phyloP scores from a whole-genome alignment of 2,888 invertebrate species.

The Cheiracanthium punctorium region DNA sequence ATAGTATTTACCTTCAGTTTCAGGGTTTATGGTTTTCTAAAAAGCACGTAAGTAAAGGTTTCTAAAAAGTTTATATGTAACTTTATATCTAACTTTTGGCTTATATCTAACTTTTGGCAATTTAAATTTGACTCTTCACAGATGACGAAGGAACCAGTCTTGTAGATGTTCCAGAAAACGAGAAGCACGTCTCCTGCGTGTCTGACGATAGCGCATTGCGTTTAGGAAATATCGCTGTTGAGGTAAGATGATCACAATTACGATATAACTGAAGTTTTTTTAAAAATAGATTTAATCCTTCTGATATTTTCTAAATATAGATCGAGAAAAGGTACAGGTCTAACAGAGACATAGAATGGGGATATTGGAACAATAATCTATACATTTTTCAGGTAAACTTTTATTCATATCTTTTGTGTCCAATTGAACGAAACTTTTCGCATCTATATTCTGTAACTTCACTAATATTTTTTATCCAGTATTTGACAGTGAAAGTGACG shows the following conservation, averaged over 20 bases:
- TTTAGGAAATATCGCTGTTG: conserved; percentile 80
- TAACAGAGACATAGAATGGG: conserved; percentile 89
- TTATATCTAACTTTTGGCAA: too few relatives aligned
- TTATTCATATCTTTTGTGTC: neutral
- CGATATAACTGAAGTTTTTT: too few relatives aligned
- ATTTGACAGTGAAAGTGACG: too few relatives aligned
- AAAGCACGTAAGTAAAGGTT: too few relatives aligned
- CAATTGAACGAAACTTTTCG: too few relatives aligned
- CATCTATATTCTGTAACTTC: too few relatives aligned
- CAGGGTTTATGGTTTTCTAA: too few relatives aligned
- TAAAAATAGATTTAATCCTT: neutral
- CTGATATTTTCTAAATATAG: conserved; percentile 58
- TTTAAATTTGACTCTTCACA: too few relatives aligned
- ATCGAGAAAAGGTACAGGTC: conserved; percentile 83
- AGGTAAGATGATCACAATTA: conserved; percentile 23
- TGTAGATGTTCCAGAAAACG: conserved; percentile 45
- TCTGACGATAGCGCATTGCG: conserved; percentile 79
- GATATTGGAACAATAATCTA: conserved; percentile 79
- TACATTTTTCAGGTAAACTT: conserved; percentile 79
- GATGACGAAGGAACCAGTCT: conserved; percentile 38
- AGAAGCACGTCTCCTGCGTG: conserved; percentile 77
- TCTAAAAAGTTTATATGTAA: too few relatives aligned
- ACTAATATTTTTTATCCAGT: too few relatives aligned
- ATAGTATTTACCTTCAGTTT: too few relatives aligned
- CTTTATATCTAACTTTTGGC: too few relatives aligned